Base-by-base conservation (phyloP, 2,888 invertebrate genomes). In the Parnassius apollo region DNA sequence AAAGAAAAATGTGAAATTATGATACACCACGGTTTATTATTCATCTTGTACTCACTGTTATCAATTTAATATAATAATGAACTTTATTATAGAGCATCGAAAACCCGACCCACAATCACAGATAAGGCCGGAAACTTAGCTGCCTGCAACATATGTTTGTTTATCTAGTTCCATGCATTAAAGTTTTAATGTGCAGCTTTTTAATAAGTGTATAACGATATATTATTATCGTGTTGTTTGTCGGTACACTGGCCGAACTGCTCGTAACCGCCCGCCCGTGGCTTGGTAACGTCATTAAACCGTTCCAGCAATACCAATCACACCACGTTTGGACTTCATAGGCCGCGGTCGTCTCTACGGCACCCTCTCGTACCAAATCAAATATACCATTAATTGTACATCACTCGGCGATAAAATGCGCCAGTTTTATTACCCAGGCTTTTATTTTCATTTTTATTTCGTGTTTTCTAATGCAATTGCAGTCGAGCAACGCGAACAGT, bases 401-500 rank as follows among this genome's bases (percentile, higher is more conserved):
- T 82, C 77, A 80, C 78, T 81, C 74, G 75, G 74, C 86, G 85
- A 88, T 89, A 87, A 85, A 76, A 68, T 85, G 82, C 79, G 80
- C 80, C 67, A 67, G 79, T 85, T 91, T 91, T 89, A 88, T 86
- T 82, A 75, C 87, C 74, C 66, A 65, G 75, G 76, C 81, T 81
- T 85, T 88, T 86, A 85, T 83, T 83, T 82, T 78, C 82, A 73
- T 83, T 88, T 87, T 88, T 88, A 89, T 88, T 84, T 85, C 84
- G 76, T 82, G 77, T 84, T 80, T 76, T 76, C 76, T 88, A 91
- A 89, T 89, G 85, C 88, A 88, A 90, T 89, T 89, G 87, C 88
- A 89, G 74, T 86, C 86, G 83, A 88, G 83, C 85, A 84, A 76
- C 81, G 80, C 83, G 81, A 80, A 78, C 82, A 74, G 75, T 83